phyloP scores from a whole-genome alignment of 2,888 invertebrate species.

The Rhagophthalmus giganteus region DNA sequence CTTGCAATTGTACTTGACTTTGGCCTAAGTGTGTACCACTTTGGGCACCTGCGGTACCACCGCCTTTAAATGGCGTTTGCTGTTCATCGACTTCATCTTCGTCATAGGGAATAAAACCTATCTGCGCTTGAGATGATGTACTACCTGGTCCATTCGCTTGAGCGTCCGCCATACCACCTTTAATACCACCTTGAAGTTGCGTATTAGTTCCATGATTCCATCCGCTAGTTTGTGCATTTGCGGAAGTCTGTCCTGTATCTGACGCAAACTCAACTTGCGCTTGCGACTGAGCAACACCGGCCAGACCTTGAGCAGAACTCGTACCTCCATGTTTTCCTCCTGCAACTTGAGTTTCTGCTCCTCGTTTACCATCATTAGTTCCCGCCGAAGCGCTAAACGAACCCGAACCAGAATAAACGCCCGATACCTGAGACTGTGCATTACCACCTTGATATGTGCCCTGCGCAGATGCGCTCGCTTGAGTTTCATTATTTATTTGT shows the following conservation, averaged over 20 bases:
- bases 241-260: conserved; percentile 74
- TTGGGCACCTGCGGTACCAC: conserved; percentile 78
- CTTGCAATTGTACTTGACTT: conserved; percentile 81
- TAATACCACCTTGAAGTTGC: conserved; percentile 78
- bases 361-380: conserved; percentile 73
- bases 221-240: conserved; percentile 76
- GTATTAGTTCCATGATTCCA: conserved; percentile 75
- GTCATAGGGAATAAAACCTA: conserved; percentile 78
- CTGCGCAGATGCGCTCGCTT: conserved; percentile 76
- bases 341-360: conserved; percentile 69
- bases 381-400: conserved; percentile 83
- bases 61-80: conserved; percentile 69
- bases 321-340: conserved; percentile 75
- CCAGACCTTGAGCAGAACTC: conserved; percentile 72
- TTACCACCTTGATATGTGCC: conserved; percentile 75
- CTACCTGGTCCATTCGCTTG: conserved; percentile 83
- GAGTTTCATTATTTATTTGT: conserved; percentile 64
- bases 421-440: conserved; percentile 81
- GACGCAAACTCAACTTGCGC: conserved; percentile 75
- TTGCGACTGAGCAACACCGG: conserved; percentile 75
- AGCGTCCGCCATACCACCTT: conserved; percentile 83
- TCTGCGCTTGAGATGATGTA: conserved; percentile 86
- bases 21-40: conserved; percentile 75
- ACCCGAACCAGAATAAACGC: conserved; percentile 75
- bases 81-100: conserved; percentile 61